Percentiles rank a stretch among this genome's conserved stretches.
phyloP scores from a whole-genome alignment of 2,797 vertebrate species.

The Thripadectes ignobilis region DNA sequence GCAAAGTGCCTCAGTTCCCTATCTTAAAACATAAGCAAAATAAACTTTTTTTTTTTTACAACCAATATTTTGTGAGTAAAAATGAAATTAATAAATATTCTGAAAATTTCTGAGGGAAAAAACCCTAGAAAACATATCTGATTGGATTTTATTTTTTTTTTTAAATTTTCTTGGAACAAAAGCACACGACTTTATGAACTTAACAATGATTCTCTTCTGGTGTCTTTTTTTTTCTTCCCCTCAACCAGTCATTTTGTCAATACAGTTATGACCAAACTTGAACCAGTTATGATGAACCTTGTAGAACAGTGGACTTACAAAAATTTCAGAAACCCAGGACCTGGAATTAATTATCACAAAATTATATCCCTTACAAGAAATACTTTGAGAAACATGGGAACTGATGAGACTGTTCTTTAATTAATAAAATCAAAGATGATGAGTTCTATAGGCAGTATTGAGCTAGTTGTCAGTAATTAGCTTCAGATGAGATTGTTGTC shows the following conservation, averaged over 20 bases:
- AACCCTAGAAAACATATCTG: background rate
- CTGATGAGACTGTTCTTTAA: constrained; percentile 39
- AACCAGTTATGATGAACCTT: background rate
- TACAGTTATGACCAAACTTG: background rate
- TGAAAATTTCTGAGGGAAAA: background rate
- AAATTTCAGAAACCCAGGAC: background rate
- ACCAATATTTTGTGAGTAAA: background rate
- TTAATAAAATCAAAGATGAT: constrained; percentile 55
- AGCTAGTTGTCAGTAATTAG: constrained; percentile 57
- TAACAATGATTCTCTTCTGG: background rate
- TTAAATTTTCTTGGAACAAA: background rate
- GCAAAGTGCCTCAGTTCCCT: background rate
- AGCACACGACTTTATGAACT: background rate
- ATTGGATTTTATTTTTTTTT: background rate
- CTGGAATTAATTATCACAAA: constrained; percentile 16
- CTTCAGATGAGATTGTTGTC: constrained; percentile 53
- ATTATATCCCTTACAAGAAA: constrained; percentile 31
- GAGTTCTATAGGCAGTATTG: constrained; percentile 44
- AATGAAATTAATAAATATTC: background rate
- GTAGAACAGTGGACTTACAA: background rate
- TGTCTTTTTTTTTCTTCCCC: fast-evolving
- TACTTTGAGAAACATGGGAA: constrained; percentile 54
- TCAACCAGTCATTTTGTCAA: background rate
- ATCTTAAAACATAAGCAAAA: background rate
- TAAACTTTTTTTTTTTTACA: background rate